These are phyloP conservation scores for Lacanobia wlatinum DNA, from an alignment of 2,888 invertebrate species.

Conservation along the genomic window DNA sequence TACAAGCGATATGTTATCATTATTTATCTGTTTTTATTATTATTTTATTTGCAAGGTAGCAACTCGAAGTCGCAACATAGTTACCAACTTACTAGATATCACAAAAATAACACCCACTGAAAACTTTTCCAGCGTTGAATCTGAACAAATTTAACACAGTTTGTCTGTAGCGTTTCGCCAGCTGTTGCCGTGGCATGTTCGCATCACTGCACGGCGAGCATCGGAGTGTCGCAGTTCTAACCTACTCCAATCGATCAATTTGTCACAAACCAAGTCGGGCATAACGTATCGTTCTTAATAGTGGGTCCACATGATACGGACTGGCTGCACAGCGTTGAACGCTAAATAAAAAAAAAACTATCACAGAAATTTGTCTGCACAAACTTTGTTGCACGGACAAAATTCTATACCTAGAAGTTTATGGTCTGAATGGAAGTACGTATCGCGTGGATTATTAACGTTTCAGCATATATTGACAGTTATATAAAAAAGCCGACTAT, in stretches of 20 bases:
- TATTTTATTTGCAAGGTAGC: neutral
- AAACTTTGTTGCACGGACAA: too few species aligned
- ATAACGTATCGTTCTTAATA: too few species aligned
- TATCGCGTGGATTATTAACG: neutral
- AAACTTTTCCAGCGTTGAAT: constrained; percentile 6
- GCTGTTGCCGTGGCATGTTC: constrained; percentile 7
- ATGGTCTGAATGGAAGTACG: too few species aligned
- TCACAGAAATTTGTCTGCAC: too few species aligned
- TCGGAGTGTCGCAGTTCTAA: constrained; percentile 9
- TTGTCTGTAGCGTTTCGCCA: constrained; percentile 1
- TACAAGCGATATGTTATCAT: too few species aligned
- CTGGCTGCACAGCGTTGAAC: too few species aligned
- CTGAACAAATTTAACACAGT: neutral
- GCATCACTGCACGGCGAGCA: neutral
- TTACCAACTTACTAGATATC: neutral
- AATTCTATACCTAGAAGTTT: too few species aligned
- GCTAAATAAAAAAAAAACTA: too few species aligned
- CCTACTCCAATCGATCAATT: constrained; percentile 11
- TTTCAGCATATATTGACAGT: neutral
- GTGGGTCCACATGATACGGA: too few species aligned
- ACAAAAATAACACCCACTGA: neutral
- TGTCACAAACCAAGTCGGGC: neutral
- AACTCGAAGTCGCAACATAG: neutral
- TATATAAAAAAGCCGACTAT: too few species aligned
- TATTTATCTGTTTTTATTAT: neutral